These are phyloP conservation scores for Pardosa pseudoannulata DNA, from an alignment of 2,888 invertebrate genomes.

Conservation along the genomic window DNA sequence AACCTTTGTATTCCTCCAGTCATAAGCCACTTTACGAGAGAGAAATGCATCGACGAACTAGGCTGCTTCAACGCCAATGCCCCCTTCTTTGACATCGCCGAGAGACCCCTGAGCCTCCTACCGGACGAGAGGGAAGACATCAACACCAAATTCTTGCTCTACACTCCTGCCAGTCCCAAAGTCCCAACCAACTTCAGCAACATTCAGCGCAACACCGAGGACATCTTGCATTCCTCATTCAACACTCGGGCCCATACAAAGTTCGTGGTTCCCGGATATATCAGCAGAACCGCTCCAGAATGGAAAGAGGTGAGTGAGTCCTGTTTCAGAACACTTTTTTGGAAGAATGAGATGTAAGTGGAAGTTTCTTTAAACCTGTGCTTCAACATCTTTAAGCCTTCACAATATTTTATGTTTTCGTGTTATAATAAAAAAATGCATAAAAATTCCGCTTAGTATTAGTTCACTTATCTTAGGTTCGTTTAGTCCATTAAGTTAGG, in stretches of 20 bases:
- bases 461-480: no score
- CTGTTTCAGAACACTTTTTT: background rate
- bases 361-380: no score
- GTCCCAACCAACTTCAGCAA: conserved; percentile 25
- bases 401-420: no score
- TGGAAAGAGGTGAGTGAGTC: conserved; percentile 65
- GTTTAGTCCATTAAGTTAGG: no score
- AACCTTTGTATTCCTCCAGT: conserved; percentile 29
- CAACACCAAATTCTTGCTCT: conserved; percentile 59
- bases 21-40: conserved; percentile 24
- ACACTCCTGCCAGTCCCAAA: conserved; percentile 12
- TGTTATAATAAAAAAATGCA: no score
- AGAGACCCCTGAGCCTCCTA: conserved; percentile 66
- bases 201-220: background rate
- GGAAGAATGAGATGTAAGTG: no score
- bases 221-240: conserved; percentile 16
- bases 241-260: conserved; percentile 35
- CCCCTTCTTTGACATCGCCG: conserved; percentile 66
- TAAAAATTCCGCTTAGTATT: no score
- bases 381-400: no score
- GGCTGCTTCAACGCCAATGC: conserved; percentile 69
- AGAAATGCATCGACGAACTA: conserved; percentile 62
- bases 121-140: conserved; percentile 56
- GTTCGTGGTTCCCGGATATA: conserved; percentile 70
- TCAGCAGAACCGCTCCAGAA: conserved; percentile 23